Conservation (phyloP, 2,797 vertebrate species). For the Trachops cirrhosus region DNA sequence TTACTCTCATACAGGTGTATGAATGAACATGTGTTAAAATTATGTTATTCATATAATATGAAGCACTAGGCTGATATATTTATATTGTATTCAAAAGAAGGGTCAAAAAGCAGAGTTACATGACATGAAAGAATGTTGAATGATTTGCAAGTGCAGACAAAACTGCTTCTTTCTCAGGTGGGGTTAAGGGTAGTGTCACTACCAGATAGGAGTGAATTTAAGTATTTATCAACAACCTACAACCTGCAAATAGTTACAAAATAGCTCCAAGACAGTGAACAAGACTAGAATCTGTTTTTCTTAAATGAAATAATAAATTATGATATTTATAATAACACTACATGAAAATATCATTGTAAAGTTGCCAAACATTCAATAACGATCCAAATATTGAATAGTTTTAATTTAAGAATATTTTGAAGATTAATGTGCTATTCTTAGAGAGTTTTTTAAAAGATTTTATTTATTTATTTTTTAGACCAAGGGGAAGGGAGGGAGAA, state of each 20-base stretch:
- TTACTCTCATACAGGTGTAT: not conserved
- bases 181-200: not conserved
- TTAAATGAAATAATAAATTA: not conserved
- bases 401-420: not conserved
- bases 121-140: not conserved
- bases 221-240: not conserved
- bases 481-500: no score
- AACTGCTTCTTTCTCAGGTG: not conserved
- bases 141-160: not conserved
- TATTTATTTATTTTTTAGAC: no score
- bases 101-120: not conserved
- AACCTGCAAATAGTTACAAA: not conserved
- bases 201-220: not conserved
- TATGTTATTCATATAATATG: not conserved
- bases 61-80: not conserved
- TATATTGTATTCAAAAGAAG: not conserved
- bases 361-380: not conserved
- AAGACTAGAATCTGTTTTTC: not conserved
- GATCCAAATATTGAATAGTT: not conserved
- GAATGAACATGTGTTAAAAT: not conserved
- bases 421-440: not conserved
- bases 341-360: not conserved
- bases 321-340: not conserved
- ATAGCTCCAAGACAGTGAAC: not conserved
- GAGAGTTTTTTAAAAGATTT: no score